These are phyloP conservation scores for Cryptotis parvus DNA, from an alignment of 2,113 vertebrate species.

Conservation along the genomic window DNA sequence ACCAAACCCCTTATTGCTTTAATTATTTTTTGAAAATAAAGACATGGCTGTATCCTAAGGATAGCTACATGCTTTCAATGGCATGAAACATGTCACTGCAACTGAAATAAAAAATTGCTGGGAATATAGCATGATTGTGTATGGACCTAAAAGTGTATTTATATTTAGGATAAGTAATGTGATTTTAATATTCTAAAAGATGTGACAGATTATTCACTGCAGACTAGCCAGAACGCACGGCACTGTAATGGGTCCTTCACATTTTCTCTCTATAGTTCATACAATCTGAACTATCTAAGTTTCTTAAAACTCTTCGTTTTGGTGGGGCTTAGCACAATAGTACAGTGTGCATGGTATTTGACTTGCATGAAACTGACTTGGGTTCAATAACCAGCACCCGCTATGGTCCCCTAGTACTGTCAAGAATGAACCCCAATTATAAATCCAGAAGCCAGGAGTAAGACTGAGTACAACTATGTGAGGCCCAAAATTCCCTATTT, in stretches of 20 bases:
- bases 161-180: background rate
- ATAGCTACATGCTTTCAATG: background rate
- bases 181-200: background rate
- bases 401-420: too few species aligned
- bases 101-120: background rate
- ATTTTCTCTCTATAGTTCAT: background rate
- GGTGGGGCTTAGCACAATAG: too few species aligned
- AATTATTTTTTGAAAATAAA: too few species aligned
- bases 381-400: too few species aligned
- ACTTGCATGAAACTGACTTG: too few species aligned
- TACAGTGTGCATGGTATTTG: too few species aligned
- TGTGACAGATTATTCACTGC: background rate
- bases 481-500: background rate
- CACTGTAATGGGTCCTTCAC: background rate
- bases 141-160: background rate
- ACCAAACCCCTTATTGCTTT: background rate
- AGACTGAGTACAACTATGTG: too few species aligned
- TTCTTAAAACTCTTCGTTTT: background rate
- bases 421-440: too few species aligned
- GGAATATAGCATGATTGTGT: background rate
- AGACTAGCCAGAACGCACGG: background rate
- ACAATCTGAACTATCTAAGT: background rate
- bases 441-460: too few species aligned
- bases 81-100: background rate
- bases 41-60: too few species aligned